Evolutionary conservation across 2,113 vertebrate genomes (phyloP).

Genomic region (human (Homo sapiens)): GRCh38 chr11:113008001-113008500

Average conservation of each 20-base stretch:
- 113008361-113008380: not conserved
- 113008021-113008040: not conserved
- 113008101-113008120: not conserved
- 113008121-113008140: not conserved
- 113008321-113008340: not conserved
- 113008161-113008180: not conserved
- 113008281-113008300: not conserved
- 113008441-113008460: not conserved
- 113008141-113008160: not conserved
- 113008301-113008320: not conserved
- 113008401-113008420: not conserved
- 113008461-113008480: not conserved
- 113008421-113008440: not conserved
- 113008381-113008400: not conserved
- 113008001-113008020: not conserved
- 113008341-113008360: not conserved
- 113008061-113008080: not conserved
- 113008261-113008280: not conserved
- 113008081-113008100: not conserved
- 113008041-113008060: slow-evolving; percentile 4
- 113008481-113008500: slow-evolving; percentile 37
- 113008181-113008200: slow-evolving; percentile 5
- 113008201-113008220: not conserved
- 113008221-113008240: not conserved
- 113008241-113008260: not conserved